Percentiles rank a stretch among this genome's conserved stretches.
Evolutionary conservation across 2,888 invertebrate genomes (phyloP).

Genomic region (Germaria angustata): DNA sequence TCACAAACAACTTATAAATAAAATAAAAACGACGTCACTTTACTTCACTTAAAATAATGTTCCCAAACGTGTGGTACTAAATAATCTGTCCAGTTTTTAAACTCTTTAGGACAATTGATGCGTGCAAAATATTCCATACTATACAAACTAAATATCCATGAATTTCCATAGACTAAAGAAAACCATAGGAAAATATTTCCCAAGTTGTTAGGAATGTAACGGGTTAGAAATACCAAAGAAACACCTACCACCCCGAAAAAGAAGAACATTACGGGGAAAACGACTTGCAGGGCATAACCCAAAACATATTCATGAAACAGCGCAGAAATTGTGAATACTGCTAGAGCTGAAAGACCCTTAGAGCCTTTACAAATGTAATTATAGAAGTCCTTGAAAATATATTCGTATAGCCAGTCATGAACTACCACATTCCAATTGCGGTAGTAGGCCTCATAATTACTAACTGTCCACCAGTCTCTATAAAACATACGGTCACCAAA

Average conservation of each 20-base stretch:
- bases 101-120: slow-evolving; percentile 73
- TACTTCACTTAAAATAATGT: slow-evolving; percentile 42
- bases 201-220: slow-evolving; percentile 80
- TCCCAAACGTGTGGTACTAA: slow-evolving; percentile 81
- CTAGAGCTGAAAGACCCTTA: slow-evolving; percentile 82
- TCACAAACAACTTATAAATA: slow-evolving; percentile 30
- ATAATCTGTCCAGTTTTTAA: slow-evolving; percentile 72
- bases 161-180: slow-evolving; percentile 88
- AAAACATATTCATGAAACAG: slow-evolving; percentile 93
- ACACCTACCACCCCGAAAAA: slow-evolving; percentile 86
- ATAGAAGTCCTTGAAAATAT: slow-evolving; percentile 89
- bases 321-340: slow-evolving; percentile 90
- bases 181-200: slow-evolving; percentile 94
- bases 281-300: slow-evolving; percentile 88
- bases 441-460: slow-evolving; percentile 90
- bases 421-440: slow-evolving; percentile 98
- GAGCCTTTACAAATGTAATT: slow-evolving; percentile 80
- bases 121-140: slow-evolving; percentile 85
- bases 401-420: slow-evolving; percentile 95
- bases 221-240: slow-evolving; percentile 82
- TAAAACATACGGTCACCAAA: slow-evolving; percentile 94
- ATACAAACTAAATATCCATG: slow-evolving; percentile 84
- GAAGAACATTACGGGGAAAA: slow-evolving; percentile 91
- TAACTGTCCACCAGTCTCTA: slow-evolving; percentile 96
- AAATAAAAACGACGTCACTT: neutral